phyloP scores from a whole-genome alignment of 2,888 invertebrate species.

The Eudemis profundana region DNA sequence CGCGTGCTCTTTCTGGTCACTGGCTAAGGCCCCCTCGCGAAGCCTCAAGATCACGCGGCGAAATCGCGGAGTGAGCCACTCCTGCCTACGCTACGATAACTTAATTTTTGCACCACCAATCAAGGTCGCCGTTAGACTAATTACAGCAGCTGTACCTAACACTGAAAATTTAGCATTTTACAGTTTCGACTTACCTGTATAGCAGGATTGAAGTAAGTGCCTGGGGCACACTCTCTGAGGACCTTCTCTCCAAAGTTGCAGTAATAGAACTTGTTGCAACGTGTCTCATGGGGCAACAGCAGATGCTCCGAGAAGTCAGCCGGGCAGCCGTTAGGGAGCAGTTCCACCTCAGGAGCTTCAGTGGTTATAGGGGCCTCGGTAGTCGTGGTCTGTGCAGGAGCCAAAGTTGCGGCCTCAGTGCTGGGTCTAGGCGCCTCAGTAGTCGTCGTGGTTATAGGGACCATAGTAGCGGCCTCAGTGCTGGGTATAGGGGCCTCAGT shows the following conservation, averaged over 20 bases:
- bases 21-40: no score
- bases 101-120: no score
- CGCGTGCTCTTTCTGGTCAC: no score
- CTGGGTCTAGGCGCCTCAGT: constrained; percentile 26
- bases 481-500: constrained; percentile 5
- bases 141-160: no score
- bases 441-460: constrained; percentile 19
- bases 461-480: not conserved
- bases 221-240: constrained; percentile 50
- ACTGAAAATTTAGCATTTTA: not conserved
- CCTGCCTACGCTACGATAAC: no score
- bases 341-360: constrained; percentile 27
- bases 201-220: constrained; percentile 52
- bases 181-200: constrained; percentile 51
- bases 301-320: constrained; percentile 50
- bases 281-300: constrained; percentile 55
- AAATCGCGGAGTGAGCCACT: no score
- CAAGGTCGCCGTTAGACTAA: no score
- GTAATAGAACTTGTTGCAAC: constrained; percentile 58
- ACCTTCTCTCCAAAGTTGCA: constrained; percentile 57
- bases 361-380: no score
- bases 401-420: constrained; percentile 27
- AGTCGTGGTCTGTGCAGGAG: no score
- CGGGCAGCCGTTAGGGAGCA: constrained; percentile 55
- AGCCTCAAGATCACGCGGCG: no score